Conservation (phyloP, 30 jellyfish, hydroid and myxozoan species). For the Chrysaora quinquecirrha region DNA sequence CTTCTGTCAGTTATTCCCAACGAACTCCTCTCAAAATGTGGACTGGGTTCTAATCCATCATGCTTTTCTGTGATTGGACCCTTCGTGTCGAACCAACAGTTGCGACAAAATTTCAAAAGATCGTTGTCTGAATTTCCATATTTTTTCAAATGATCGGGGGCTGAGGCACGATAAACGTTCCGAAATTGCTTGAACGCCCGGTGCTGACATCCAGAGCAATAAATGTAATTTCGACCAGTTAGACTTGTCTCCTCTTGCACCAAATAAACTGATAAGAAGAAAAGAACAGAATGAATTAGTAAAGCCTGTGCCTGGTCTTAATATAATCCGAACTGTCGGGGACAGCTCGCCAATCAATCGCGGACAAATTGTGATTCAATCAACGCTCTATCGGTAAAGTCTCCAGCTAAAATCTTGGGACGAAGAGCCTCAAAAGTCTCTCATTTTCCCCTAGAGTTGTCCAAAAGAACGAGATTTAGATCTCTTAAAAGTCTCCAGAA, state of each 20-base stretch:
- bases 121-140: slow-evolving; percentile 37
- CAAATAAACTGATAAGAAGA: slow-evolving; percentile 44
- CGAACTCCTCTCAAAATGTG: slow-evolving; percentile 56
- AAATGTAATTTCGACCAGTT: slow-evolving; percentile 47
- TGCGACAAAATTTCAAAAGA: slow-evolving; percentile 45
- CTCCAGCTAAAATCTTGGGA: no score
- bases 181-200: slow-evolving; percentile 62
- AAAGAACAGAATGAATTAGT: not conserved
- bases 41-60: not conserved
- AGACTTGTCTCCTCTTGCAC: slow-evolving; percentile 35
- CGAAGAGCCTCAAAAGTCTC: no score
- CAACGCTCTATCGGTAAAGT: no score
- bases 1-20: slow-evolving; percentile 35
- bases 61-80: not conserved
- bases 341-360: no score
- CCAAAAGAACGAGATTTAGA: no score
- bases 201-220: slow-evolving; percentile 49
- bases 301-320: no score
- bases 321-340: no score
- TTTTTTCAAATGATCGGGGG: slow-evolving; percentile 58
- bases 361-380: no score
- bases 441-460: no score
- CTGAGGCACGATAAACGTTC: slow-evolving; percentile 21
- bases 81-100: slow-evolving; percentile 42
- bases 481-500: no score